These are phyloP conservation scores for Pogonomyrmex barbatus DNA, from an alignment of 1,140 invertebrate species.

Conservation along the genomic window DNA sequence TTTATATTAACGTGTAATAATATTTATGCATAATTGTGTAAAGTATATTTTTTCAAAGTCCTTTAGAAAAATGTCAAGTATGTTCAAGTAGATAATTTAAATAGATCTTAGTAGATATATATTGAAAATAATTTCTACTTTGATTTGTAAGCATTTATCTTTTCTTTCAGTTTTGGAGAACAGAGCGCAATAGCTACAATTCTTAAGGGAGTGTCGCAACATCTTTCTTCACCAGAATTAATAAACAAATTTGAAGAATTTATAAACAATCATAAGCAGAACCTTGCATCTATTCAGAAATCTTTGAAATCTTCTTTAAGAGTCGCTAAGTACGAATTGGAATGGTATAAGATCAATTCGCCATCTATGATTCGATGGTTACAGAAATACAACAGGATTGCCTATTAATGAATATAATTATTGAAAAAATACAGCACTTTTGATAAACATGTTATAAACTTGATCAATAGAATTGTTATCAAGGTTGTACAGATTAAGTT, in stretches of 20 bases:
- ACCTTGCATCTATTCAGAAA: slow-evolving; percentile 11
- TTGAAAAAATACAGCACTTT: too few relatives aligned
- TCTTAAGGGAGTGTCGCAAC: slow-evolving; percentile 66
- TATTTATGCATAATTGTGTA: neutral
- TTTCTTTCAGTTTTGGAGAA: slow-evolving; percentile 71
- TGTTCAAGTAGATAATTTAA: neutral
- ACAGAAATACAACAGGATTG: neutral
- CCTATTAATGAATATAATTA: too few relatives aligned
- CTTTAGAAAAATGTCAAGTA: neutral
- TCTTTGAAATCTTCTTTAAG: slow-evolving; percentile 65
- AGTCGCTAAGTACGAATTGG: slow-evolving; percentile 71
- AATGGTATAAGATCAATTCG: slow-evolving; percentile 57
- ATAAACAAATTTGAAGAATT: slow-evolving; percentile 68
- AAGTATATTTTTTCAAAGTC: neutral
- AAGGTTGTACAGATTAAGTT: too few relatives aligned
- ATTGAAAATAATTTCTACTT: slow-evolving; percentile 60
- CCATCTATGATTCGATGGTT: slow-evolving; percentile 54
- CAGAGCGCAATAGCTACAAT: slow-evolving; percentile 63
- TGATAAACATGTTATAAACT: too few relatives aligned
- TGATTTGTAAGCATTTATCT: neutral
- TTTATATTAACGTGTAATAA: too few relatives aligned
- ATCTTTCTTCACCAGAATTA: slow-evolving; percentile 68
- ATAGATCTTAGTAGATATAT: neutral
- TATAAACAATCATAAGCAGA: slow-evolving; percentile 41
- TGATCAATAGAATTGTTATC: too few relatives aligned